These are phyloP conservation scores for Atta texana DNA, from an alignment of 1,140 invertebrate species.

Conservation along the genomic window DNA sequence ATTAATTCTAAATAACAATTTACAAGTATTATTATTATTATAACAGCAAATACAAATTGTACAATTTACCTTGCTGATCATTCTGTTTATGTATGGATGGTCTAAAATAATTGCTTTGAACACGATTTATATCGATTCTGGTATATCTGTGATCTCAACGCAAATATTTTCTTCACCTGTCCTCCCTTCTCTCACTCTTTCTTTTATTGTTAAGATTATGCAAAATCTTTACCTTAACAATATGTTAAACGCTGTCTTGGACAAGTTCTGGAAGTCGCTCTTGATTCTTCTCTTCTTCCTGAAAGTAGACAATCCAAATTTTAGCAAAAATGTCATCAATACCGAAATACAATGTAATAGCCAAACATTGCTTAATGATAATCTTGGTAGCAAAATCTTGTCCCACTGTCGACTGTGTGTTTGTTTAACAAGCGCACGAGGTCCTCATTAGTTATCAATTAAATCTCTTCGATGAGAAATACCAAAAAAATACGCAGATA, in stretches of 20 bases:
- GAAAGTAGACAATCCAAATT: constrained; percentile 83
- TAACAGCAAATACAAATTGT: constrained; percentile 71
- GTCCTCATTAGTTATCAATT: constrained; percentile 15
- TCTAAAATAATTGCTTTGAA: constrained; percentile 74
- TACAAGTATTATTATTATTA: constrained; percentile 76
- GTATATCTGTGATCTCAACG: background rate
- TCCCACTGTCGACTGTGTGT: constrained; percentile 48
- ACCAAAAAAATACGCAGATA: background rate
- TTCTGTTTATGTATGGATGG: constrained; percentile 69
- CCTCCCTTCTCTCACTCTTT: constrained; percentile 12
- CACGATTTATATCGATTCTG: constrained; percentile 56
- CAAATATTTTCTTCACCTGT: constrained; percentile 1
- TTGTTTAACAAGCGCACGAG: constrained; percentile 49
- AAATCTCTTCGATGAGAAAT: background rate
- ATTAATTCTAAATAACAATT: constrained; percentile 81
- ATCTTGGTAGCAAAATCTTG: constrained; percentile 22
- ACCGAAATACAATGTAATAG: constrained; percentile 24
- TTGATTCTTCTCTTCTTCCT: constrained; percentile 74
- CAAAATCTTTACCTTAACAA: constrained; percentile 85
- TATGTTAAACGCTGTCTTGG: constrained; percentile 80
- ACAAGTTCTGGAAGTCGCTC: background rate
- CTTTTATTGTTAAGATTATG: constrained; percentile 80
- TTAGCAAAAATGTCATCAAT: constrained; percentile 57
- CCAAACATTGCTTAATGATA: constrained; percentile 21
- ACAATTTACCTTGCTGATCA: constrained; percentile 60